A percentile compares a stretch with the other conserved stretches of the same genome.
These are phyloP conservation scores for Harlomillsia oculata DNA, from an alignment of 1,140 invertebrate species.

Conservation along the genomic window DNA sequence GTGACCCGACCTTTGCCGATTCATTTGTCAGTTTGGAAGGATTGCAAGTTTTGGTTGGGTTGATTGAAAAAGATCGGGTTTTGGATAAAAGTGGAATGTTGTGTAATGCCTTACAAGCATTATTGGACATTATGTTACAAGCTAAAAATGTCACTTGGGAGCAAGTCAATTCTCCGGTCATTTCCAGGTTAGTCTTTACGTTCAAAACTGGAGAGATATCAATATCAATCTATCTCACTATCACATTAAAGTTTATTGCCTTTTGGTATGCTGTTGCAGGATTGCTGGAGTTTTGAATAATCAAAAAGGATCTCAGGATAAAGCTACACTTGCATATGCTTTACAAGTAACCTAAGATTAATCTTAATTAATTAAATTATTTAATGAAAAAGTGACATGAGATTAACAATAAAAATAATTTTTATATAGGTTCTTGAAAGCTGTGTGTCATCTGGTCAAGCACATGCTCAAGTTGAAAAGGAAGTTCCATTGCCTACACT, in stretches of 20 bases:
- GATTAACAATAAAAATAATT: background rate
- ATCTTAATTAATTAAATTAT: background rate
- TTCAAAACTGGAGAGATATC: background rate
- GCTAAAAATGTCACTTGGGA: constrained; percentile 27
- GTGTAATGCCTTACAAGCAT: constrained; percentile 17
- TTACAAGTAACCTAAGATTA: constrained; percentile 15
- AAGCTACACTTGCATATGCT: constrained; percentile 16
- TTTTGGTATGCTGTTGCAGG: constrained; percentile 5
- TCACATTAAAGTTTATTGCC: background rate
- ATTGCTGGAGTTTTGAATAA: constrained; percentile 19
- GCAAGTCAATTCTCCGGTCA: constrained; percentile 19
- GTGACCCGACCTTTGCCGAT: constrained; percentile 28
- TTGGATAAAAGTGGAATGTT: constrained; percentile 16
- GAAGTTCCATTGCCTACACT: constrained; percentile 78
- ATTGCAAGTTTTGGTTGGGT: constrained; percentile 18
- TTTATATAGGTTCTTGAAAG: constrained; percentile 29
- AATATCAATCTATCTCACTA: background rate
- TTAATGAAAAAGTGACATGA: background rate
- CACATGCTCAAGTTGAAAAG: constrained; percentile 69
- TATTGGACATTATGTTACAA: constrained; percentile 27
- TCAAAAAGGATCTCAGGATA: constrained; percentile 17
- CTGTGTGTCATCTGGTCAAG: constrained; percentile 17
- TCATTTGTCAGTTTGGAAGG: constrained; percentile 25
- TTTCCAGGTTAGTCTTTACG: constrained; percentile 25
- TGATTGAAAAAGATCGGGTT: constrained; percentile 31